These are phyloP conservation scores for Lasioglossum malachurum DNA, from an alignment of 2,888 invertebrate genomes.

Conservation along the genomic window DNA sequence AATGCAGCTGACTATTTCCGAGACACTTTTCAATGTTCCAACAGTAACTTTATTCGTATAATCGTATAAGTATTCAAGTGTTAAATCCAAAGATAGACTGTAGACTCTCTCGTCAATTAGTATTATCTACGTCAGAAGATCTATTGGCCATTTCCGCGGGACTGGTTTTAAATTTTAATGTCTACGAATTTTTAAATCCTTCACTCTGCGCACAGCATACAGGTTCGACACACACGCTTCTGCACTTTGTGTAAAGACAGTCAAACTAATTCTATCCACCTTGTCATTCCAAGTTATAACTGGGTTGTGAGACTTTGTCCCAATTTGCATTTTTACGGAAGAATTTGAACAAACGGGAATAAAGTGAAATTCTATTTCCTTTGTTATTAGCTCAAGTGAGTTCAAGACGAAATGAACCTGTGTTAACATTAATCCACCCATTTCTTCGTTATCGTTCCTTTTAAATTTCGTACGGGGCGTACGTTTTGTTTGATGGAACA, in stretches of 20 bases:
- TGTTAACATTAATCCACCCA: background rate
- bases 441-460: background rate
- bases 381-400: background rate
- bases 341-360: background rate
- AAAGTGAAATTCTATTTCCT: background rate
- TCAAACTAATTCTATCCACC: background rate
- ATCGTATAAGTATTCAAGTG: no score
- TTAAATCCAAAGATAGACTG: no score
- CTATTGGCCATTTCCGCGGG: background rate
- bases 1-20: no score
- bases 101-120: no score
- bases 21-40: background rate
- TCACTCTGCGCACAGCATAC: background rate
- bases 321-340: background rate
- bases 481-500: background rate
- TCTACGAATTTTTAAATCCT: background rate
- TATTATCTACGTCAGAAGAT: no score
- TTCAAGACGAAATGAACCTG: background rate
- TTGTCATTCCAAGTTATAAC: background rate
- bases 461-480: background rate
- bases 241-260: background rate
- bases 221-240: background rate
- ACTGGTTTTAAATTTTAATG: background rate
- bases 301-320: background rate
- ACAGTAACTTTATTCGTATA: background rate